These are phyloP conservation scores for Antechinus flavipes DNA, from an alignment of 2,113 vertebrate genomes.

Conservation along the genomic window DNA sequence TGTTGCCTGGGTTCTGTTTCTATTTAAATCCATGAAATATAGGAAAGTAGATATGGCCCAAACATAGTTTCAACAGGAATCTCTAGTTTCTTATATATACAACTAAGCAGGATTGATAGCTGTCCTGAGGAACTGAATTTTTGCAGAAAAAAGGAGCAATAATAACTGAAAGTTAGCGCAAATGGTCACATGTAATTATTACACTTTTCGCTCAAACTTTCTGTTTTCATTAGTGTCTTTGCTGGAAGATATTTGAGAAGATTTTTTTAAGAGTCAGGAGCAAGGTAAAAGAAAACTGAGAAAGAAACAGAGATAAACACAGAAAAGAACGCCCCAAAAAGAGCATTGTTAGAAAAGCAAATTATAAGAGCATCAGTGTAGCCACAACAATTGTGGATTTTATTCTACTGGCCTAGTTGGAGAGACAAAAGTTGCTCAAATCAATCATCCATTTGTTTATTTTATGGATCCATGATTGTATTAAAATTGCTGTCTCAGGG, in stretches of 20 bases:
- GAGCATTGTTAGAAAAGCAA: background rate
- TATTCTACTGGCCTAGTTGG: background rate
- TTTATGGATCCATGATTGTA: background rate
- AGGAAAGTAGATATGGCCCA: conserved; percentile 9
- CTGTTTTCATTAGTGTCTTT: conserved; percentile 14
- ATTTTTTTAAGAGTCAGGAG: background rate
- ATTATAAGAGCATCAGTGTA: background rate
- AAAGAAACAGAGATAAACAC: background rate
- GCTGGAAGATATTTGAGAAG: background rate
- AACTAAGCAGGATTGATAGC: background rate
- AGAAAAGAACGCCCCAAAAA: background rate
- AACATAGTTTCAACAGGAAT: background rate
- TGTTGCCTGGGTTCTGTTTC: conserved; percentile 6
- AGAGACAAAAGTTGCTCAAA: background rate
- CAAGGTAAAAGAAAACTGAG: background rate
- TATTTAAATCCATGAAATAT: background rate
- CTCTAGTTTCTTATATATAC: background rate
- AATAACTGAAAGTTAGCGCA: background rate
- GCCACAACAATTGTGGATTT: background rate
- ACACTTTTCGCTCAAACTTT: background rate
- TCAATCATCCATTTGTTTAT: conserved; percentile 10
- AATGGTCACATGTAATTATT: background rate
- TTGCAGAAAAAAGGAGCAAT: background rate
- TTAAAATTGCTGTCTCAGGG: conserved; percentile 10
- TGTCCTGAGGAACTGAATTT: background rate